phyloP scores from a whole-genome alignment of 2,797 vertebrate genomes.

The Gambusia yucatana region DNA sequence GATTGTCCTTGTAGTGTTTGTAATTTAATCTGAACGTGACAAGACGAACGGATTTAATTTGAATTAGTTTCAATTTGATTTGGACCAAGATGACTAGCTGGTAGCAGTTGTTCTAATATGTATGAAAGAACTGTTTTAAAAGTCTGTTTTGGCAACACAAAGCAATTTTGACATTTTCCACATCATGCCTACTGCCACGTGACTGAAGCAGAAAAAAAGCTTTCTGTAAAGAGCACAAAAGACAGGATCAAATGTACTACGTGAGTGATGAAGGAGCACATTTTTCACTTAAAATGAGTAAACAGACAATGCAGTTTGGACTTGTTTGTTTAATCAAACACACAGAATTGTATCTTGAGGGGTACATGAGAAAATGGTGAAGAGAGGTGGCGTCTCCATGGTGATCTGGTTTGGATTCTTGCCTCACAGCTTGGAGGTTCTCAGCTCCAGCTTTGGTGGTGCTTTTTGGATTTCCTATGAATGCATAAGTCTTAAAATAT shows the following conservation, averaged over 20 bases:
- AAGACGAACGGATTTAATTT: not conserved
- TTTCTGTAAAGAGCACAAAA: not conserved
- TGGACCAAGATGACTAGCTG: not conserved
- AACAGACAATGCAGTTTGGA: not conserved
- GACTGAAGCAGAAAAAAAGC: not conserved
- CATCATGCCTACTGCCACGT: not conserved
- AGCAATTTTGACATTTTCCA: not conserved
- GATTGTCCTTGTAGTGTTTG: not conserved
- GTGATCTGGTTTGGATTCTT: not conserved
- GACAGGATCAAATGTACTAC: not conserved
- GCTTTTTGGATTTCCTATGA: not conserved
- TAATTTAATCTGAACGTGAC: not conserved
- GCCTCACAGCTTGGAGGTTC: not conserved
- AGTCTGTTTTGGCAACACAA: not conserved
- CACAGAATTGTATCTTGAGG: not conserved
- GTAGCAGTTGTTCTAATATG: not conserved
- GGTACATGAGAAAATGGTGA: not conserved
- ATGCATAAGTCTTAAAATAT: not conserved
- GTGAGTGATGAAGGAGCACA: not conserved
- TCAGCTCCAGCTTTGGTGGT: not conserved
- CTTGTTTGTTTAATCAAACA: slow-evolving; percentile 2
- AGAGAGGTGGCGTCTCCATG: not conserved
- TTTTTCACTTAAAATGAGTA: not conserved
- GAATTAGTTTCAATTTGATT: not conserved
- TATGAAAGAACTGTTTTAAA: not conserved